phyloP scores from a whole-genome alignment of 2,888 invertebrate genomes.

The Vandiemenella viatica region DNA sequence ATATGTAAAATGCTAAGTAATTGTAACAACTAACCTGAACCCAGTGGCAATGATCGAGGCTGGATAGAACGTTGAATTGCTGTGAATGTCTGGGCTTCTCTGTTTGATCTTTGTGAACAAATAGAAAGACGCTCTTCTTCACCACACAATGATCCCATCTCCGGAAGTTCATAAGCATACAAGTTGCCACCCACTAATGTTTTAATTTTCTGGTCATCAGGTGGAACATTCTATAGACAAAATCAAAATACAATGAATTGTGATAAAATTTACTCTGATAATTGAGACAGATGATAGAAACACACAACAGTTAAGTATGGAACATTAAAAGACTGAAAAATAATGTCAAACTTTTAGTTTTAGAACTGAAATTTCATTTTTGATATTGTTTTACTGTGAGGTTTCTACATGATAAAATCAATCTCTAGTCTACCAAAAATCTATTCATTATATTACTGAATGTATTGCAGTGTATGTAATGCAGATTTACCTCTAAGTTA shows the following conservation, averaged over 20 bases:
- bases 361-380: too few relatives aligned
- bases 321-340: too few relatives aligned
- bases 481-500: too few relatives aligned
- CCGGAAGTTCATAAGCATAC: constrained; percentile 54
- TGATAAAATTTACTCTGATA: too few relatives aligned
- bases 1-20: neutral
- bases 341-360: too few relatives aligned
- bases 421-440: too few relatives aligned
- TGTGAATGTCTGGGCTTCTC: constrained; percentile 26
- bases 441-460: too few relatives aligned
- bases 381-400: too few relatives aligned
- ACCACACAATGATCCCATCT: constrained; percentile 19
- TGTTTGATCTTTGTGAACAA: constrained; percentile 19
- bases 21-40: neutral
- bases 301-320: constrained; percentile 4
- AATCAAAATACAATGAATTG: constrained; percentile 1
- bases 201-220: constrained; percentile 26
- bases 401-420: too few relatives aligned
- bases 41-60: constrained; percentile 6
- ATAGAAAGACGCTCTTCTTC: constrained; percentile 22
- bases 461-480: too few relatives aligned
- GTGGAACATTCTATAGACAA: constrained; percentile 26
- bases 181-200: constrained; percentile 30
- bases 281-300: too few relatives aligned
- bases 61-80: constrained; percentile 25